phyloP scores from a whole-genome alignment of 2,113 vertebrate species.

The Oceanodroma tethys region DNA sequence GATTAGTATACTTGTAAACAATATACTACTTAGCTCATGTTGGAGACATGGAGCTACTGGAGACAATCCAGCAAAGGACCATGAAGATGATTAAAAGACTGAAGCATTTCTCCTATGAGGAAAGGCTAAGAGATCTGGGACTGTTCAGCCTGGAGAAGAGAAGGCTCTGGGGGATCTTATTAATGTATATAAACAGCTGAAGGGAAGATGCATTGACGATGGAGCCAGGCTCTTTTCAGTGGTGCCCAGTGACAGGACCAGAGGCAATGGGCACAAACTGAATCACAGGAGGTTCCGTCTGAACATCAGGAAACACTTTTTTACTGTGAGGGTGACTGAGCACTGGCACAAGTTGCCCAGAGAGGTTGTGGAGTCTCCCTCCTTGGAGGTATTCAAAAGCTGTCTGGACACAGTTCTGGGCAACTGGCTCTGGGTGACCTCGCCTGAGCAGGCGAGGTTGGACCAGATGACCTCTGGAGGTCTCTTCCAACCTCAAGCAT shows the following conservation, averaged over 20 bases:
- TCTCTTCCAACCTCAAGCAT: not conserved
- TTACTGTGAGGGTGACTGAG: not conserved
- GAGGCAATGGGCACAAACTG: not conserved
- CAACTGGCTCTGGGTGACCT: not conserved
- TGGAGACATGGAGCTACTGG: not conserved
- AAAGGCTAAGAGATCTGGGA: not conserved
- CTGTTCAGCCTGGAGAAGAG: not conserved
- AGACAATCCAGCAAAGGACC: not conserved
- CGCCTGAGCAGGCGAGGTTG: not conserved
- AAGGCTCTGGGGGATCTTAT: not conserved
- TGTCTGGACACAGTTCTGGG: not conserved
- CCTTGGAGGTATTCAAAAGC: not conserved
- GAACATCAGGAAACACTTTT: not conserved
- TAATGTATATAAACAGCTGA: not conserved
- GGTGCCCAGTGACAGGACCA: not conserved
- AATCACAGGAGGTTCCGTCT: not conserved
- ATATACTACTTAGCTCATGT: not conserved
- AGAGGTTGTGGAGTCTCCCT: not conserved
- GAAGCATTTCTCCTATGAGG: not conserved
- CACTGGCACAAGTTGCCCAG: not conserved
- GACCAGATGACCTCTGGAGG: not conserved
- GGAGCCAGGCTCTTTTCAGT: not conserved
- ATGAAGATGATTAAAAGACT: not conserved
- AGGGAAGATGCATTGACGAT: not conserved
- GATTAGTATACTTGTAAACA: not conserved